Percentiles rank a stretch among this genome's conserved stretches.
These are phyloP conservation scores for Benitochromis conjunctus DNA, from an alignment of 2,113 vertebrate genomes.

Conservation along the genomic window DNA sequence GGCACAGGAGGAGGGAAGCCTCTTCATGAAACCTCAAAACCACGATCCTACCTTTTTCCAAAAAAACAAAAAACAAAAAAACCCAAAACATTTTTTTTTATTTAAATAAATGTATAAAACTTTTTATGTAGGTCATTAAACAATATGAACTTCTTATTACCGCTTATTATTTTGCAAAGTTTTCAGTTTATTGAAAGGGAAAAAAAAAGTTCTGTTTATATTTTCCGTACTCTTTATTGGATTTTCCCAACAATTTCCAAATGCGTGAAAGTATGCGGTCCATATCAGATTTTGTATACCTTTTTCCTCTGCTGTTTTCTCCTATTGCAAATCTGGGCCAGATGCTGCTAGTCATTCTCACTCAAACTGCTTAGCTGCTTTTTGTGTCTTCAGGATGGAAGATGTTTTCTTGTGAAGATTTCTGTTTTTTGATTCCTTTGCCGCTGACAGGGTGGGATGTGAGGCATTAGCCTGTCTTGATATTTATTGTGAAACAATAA, in stretches of 20 bases:
- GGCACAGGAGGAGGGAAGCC: conserved; percentile 36
- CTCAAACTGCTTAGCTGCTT: conserved; percentile 46
- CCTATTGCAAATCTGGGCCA: conserved; percentile 65
- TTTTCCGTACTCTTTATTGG: conserved; percentile 64
- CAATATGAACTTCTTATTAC: conserved; percentile 47
- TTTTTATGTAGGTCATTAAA: conserved; percentile 64
- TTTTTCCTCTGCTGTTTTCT: conserved; percentile 64
- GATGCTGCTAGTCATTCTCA: conserved; percentile 50
- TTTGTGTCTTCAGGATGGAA: conserved; percentile 2
- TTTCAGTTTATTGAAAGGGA: conserved; percentile 31
- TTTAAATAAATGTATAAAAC: conserved; percentile 55
- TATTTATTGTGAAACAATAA: background rate
- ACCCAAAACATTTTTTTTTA: conserved; percentile 42
- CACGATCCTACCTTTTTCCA: conserved; percentile 16
- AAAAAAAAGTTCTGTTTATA: conserved; percentile 56
- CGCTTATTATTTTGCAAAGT: conserved; percentile 57
- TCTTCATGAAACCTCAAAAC: conserved; percentile 47
- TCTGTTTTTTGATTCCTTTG: conserved; percentile 14
- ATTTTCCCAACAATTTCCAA: conserved; percentile 52
- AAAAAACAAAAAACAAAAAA: background rate
- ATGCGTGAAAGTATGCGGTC: conserved; percentile 31
- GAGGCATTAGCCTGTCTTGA: background rate
- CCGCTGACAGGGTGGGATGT: background rate
- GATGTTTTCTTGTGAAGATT: background rate
- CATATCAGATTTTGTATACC: conserved; percentile 66